These are phyloP conservation scores for Rhinophrynus dorsalis DNA, from an alignment of 2,797 vertebrate genomes.

Conservation along the genomic window DNA sequence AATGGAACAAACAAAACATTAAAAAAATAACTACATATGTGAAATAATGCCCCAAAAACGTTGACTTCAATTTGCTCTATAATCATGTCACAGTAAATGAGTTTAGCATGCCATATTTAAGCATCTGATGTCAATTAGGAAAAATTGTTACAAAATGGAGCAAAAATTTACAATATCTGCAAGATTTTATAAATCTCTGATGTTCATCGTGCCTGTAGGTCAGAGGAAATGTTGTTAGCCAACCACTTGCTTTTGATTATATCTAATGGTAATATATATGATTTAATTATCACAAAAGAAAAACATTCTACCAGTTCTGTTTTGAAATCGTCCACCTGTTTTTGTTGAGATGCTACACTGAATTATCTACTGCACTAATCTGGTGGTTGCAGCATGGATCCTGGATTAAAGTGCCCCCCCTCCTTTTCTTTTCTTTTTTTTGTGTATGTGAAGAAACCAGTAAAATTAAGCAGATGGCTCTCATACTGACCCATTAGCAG, in stretches of 20 bases:
- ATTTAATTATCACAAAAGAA: constrained; percentile 40
- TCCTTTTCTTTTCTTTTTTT: no score
- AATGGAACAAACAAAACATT: constrained; percentile 3
- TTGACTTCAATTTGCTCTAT: constrained; percentile 37
- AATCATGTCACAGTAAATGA: constrained; percentile 19
- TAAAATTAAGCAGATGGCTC: constrained; percentile 35
- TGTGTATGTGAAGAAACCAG: constrained; percentile 14
- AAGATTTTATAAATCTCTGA: constrained; percentile 34
- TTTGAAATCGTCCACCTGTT: constrained; percentile 38
- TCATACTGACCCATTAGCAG: constrained; percentile 1
- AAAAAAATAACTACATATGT: not conserved
- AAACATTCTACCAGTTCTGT: constrained; percentile 33
- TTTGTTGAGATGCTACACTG: constrained; percentile 12
- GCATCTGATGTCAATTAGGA: constrained; percentile 36
- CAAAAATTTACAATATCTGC: constrained; percentile 36
- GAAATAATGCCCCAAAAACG: not conserved
- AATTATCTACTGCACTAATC: constrained; percentile 15
- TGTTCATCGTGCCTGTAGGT: constrained; percentile 39
- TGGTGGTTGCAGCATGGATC: constrained; percentile 1
- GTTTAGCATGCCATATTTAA: not conserved
- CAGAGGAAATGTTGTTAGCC: constrained; percentile 47
- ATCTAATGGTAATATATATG: constrained; percentile 38
- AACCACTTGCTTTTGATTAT: constrained; percentile 42
- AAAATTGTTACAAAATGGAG: constrained; percentile 14
- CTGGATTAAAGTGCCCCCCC: constrained; percentile 8